Conservation (phyloP, 2,888 invertebrate genomes). For the Lamellibrachia columna region DNA sequence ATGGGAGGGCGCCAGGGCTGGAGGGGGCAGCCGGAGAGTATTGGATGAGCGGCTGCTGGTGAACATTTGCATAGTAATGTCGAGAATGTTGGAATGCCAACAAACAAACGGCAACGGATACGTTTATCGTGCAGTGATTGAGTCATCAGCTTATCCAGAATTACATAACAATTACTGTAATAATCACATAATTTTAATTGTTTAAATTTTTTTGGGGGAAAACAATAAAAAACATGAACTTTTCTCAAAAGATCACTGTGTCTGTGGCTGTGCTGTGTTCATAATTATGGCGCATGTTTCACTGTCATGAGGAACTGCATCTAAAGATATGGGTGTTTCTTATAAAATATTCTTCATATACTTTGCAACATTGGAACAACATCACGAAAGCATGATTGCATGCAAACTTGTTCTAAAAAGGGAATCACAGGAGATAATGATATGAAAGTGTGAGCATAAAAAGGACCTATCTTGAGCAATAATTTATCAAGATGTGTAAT, state of each 20-base stretch:
- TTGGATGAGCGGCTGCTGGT: neutral
- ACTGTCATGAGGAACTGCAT: neutral
- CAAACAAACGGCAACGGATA: neutral
- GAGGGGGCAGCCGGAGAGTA: neutral
- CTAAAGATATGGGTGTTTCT: neutral
- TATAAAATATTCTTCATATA: neutral
- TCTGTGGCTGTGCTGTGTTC: neutral
- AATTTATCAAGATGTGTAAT: neutral
- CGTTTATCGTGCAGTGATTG: neutral
- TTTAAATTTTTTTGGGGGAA: neutral
- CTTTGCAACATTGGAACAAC: neutral
- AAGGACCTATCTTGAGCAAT: too few species aligned
- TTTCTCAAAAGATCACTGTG: too few species aligned
- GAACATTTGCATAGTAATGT: neutral
- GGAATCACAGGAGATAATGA: neutral
- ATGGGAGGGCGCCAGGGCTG: neutral
- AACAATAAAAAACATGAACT: neutral
- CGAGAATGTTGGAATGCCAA: neutral
- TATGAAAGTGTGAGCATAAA: neutral
- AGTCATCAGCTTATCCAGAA: neutral
- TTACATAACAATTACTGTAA: too few species aligned
- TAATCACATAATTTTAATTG: too few species aligned
- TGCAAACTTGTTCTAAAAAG: neutral
- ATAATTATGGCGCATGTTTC: slow-evolving; percentile 3
- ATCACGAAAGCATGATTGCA: neutral